These are phyloP conservation scores for Ditylenchus dipsaci DNA, from an alignment of 1,140 invertebrate genomes.

Conservation along the genomic window DNA sequence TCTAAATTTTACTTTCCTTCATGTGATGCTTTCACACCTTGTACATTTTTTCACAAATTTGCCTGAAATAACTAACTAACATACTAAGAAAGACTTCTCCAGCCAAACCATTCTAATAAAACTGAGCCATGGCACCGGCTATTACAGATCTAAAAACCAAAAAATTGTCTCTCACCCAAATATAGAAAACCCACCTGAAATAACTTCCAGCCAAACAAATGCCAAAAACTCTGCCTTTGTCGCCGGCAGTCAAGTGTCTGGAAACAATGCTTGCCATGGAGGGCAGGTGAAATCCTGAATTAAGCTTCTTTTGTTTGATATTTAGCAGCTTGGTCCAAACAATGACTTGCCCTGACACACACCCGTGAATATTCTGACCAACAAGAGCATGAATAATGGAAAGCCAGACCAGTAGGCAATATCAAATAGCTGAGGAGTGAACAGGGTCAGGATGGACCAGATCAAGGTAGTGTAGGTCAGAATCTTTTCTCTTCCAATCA, in stretches of 20 bases:
- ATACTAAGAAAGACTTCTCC: constrained; percentile 69
- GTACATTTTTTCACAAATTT: too few species aligned
- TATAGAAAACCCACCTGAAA: constrained; percentile 62
- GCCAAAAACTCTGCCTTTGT: constrained; percentile 70
- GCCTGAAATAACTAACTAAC: constrained; percentile 63
- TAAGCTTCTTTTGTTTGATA: not conserved
- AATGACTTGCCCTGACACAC: constrained; percentile 66
- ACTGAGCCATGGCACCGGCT: constrained; percentile 70
- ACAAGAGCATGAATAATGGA: constrained; percentile 65
- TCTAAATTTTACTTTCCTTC: too few species aligned
- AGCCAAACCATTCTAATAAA: constrained; percentile 68
- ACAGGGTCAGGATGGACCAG: constrained; percentile 69
- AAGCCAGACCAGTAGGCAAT: constrained; percentile 63
- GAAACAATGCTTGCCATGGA: constrained; percentile 72
- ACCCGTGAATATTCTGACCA: constrained; percentile 67
- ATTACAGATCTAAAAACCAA: constrained; percentile 70
- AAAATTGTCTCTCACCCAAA: too few species aligned
- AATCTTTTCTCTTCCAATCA: constrained; percentile 69
- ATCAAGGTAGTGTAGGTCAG: constrained; percentile 67
- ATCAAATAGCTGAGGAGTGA: constrained; percentile 67
- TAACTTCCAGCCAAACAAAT: constrained; percentile 67
- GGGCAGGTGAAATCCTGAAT: constrained; percentile 68
- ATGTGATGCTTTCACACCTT: too few species aligned
- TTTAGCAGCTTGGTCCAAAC: not conserved
- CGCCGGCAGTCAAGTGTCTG: constrained; percentile 66